Conservation (phyloP, 2,888 invertebrate genomes). For the Pachycephus smyrnensis region DNA sequence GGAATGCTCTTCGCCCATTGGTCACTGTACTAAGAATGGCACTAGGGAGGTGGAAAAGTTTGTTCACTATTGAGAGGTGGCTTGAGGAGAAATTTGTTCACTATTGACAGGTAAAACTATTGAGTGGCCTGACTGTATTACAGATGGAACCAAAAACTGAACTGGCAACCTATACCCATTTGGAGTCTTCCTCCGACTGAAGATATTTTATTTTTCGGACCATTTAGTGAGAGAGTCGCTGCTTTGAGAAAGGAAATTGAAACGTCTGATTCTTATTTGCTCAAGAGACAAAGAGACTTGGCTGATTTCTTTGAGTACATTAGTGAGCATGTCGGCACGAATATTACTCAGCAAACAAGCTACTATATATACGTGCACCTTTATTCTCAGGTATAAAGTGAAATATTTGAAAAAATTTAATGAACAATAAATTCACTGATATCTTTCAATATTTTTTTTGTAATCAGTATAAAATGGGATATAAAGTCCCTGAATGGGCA, state of each 20-base stretch:
- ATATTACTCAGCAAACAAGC: slow-evolving; percentile 10
- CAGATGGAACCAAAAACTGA: slow-evolving; percentile 23
- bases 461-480: too few species aligned
- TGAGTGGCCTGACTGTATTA: not conserved
- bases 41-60: too few species aligned
- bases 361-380: slow-evolving; percentile 9
- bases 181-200: not conserved
- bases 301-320: slow-evolving; percentile 13
- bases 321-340: slow-evolving; percentile 7
- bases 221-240: not conserved
- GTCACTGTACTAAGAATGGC: too few species aligned
- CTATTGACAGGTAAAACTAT: too few species aligned
- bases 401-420: not conserved
- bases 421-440: too few species aligned
- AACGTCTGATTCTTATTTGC: not conserved
- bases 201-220: not conserved
- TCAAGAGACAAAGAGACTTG: slow-evolving; percentile 1
- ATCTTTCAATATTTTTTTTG: too few species aligned
- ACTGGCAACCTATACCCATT: slow-evolving; percentile 28
- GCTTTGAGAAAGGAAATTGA: not conserved
- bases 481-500: too few species aligned
- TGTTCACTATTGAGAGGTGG: too few species aligned
- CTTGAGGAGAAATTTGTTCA: too few species aligned
- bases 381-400: slow-evolving; percentile 6
- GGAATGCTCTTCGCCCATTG: too few species aligned